A percentile compares a stretch with the other conserved stretches of the same genome.
These are phyloP conservation scores for Babyrousa celebensis DNA, from an alignment of 2,797 vertebrate species.

Conservation along the genomic window DNA sequence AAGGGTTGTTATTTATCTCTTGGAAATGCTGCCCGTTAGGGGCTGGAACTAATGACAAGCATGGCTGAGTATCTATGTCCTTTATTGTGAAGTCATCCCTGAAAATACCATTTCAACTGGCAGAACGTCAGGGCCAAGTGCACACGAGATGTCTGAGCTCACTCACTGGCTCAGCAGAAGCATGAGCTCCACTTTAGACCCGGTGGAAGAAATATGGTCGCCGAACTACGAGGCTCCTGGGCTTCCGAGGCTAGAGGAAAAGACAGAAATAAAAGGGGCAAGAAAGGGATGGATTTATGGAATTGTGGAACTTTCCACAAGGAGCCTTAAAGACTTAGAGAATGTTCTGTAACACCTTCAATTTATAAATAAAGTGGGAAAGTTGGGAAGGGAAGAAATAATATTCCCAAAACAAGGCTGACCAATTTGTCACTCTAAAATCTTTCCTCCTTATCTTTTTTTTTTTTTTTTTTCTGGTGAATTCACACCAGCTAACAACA, in stretches of 20 bases:
- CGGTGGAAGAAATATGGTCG: neutral
- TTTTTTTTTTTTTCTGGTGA: neutral
- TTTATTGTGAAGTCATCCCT: conserved; percentile 67
- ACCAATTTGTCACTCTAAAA: neutral
- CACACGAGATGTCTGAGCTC: neutral
- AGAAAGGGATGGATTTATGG: neutral
- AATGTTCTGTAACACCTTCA: neutral
- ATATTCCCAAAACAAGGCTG: conserved; percentile 1
- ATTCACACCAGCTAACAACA: neutral
- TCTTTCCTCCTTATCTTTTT: neutral
- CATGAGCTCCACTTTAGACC: neutral
- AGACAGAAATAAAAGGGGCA: neutral
- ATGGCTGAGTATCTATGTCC: conserved; percentile 30
- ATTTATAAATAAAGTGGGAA: neutral
- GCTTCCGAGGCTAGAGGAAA: neutral
- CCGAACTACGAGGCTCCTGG: neutral
- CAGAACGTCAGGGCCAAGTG: conserved; percentile 12
- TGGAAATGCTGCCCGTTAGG: conserved; percentile 17
- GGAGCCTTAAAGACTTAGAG: neutral
- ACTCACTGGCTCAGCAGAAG: neutral
- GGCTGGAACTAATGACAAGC: neutral
- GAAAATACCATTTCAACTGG: conserved; percentile 66
- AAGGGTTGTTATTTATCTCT: conserved; percentile 29
- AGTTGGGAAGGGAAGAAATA: neutral
- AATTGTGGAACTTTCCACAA: conserved; percentile 17